Conservation (phyloP, 2,113 vertebrate genomes). For the Campylorhamphus procurvoides region DNA sequence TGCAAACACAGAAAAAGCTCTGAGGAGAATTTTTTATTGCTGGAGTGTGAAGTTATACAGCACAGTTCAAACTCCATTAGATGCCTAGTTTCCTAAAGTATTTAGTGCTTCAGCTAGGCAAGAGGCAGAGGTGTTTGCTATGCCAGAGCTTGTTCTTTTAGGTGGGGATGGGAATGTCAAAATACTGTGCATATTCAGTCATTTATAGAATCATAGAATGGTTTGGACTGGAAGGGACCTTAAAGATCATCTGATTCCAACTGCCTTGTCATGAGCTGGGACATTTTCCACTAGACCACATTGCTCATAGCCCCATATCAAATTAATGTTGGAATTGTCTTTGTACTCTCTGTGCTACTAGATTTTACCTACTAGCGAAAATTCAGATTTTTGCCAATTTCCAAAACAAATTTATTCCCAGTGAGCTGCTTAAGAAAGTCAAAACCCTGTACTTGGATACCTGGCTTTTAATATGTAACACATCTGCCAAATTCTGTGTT, state of each 20-base stretch:
- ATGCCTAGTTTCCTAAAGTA: background rate
- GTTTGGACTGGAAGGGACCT: background rate
- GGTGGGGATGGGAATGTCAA: background rate
- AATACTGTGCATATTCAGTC: background rate
- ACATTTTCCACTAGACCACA: background rate
- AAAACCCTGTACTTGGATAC: background rate
- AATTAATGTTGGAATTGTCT: background rate
- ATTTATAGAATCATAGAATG: background rate
- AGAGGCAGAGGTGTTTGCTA: background rate
- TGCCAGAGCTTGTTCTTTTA: background rate
- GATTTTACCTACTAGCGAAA: background rate
- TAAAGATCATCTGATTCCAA: background rate
- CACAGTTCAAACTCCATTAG: background rate
- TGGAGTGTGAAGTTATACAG: background rate
- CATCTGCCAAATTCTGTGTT: background rate
- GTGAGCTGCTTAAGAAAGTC: background rate
- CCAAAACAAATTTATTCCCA: background rate
- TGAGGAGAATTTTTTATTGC: background rate
- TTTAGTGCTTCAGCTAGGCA: background rate
- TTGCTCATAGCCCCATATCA: background rate
- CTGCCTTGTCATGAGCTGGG: background rate
- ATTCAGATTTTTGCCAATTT: background rate
- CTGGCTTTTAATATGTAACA: background rate
- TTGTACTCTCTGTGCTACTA: background rate
- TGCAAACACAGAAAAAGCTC: background rate